Conservation (phyloP, 1,140 invertebrate species). For the Procambarus clarkii region DNA sequence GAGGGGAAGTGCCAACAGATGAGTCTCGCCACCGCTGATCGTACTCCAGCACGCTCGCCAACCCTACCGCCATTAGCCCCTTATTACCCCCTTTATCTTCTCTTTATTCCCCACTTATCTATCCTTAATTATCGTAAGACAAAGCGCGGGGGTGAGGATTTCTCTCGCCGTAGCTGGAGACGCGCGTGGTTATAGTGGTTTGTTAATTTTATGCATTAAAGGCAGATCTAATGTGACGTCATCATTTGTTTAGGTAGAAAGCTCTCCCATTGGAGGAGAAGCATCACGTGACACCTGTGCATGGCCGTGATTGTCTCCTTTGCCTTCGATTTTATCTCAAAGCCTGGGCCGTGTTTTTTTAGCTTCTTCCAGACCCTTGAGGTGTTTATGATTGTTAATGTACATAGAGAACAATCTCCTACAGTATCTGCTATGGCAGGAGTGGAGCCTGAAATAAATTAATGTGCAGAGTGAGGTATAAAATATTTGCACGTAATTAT, state of each 20-base stretch:
- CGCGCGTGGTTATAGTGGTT: neutral
- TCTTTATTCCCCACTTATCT: neutral
- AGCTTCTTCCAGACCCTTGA: no score
- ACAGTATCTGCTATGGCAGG: no score
- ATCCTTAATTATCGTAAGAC: neutral
- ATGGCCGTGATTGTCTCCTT: neutral
- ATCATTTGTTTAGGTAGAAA: neutral
- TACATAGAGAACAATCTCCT: no score
- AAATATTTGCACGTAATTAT: no score
- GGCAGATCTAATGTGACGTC: neutral
- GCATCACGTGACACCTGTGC: neutral
- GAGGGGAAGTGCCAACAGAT: neutral
- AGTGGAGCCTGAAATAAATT: no score
- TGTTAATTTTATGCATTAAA: neutral
- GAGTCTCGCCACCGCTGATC: neutral
- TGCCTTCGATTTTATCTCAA: neutral
- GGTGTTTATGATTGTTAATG: no score
- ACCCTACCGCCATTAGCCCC: neutral
- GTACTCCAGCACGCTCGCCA: neutral
- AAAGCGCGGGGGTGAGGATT: no score
- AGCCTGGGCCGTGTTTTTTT: neutral
- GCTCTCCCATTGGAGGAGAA: neutral
- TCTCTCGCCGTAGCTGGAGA: no score
- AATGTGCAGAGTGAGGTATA: no score
- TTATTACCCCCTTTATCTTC: neutral